Evolutionary conservation across 2,888 invertebrate genomes (phyloP).

Genomic region (Harmothoe impar): DNA sequence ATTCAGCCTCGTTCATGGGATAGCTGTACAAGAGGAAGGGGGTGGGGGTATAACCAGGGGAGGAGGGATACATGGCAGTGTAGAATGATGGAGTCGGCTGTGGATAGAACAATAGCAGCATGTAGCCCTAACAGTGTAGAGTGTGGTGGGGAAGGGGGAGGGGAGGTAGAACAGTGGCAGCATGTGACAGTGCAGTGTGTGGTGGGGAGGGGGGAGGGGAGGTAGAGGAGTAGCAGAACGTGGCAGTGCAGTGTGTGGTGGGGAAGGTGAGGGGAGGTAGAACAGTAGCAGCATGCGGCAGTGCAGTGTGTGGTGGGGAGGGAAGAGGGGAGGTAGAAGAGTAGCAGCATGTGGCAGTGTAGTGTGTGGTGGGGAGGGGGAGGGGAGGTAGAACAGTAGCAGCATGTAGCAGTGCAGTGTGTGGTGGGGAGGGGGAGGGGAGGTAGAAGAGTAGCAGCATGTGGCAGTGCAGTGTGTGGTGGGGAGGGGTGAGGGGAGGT

Average conservation of each 20-base stretch:
- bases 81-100: no score
- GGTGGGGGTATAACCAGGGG: no score
- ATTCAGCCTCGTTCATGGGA: no score
- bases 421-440: background rate
- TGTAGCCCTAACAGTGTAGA: no score
- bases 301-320: background rate
- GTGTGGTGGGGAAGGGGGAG: background rate
- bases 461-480: background rate
- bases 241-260: background rate
- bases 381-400: background rate
- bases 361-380: background rate
- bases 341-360: background rate
- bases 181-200: no score
- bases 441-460: background rate
- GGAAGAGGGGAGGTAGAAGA: background rate
- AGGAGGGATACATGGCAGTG: no score
- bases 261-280: background rate
- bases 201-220: no score
- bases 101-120: no score
- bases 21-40: no score
- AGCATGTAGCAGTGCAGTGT: background rate
- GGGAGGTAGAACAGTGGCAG: no score
- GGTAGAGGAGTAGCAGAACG: background rate
- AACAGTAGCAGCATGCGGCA: background rate
- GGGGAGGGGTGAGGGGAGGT: background rate